phyloP scores from a whole-genome alignment of 2,888 invertebrate genomes.

The Drosophila pseudotalamancana region DNA sequence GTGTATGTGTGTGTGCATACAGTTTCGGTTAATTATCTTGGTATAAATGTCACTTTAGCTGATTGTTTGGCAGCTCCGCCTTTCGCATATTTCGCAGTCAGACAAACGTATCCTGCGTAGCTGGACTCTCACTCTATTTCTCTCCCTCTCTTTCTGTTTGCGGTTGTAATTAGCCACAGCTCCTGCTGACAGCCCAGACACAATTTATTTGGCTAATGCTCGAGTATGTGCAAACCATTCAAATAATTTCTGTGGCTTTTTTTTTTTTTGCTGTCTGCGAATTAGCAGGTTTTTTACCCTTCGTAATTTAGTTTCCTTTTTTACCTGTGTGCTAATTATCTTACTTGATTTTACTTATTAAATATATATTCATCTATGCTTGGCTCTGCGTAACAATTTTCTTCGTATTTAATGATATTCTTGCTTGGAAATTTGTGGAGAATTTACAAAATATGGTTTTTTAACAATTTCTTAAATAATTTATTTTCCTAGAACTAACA shows the following conservation, averaged over 20 bases:
- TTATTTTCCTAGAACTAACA: too few relatives aligned
- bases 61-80: slow-evolving; percentile 57
- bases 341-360: background rate
- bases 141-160: slow-evolving; percentile 7
- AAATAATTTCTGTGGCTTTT: background rate
- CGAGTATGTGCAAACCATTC: slow-evolving; percentile 29
- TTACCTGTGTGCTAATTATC: background rate
- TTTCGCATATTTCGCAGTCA: background rate
- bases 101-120: slow-evolving; percentile 3
- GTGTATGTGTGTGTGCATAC: slow-evolving; percentile 35
- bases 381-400: too few relatives aligned
- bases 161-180: slow-evolving; percentile 57
- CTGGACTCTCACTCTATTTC: background rate
- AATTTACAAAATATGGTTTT: too few relatives aligned
- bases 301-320: background rate
- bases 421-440: background rate
- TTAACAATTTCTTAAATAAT: too few relatives aligned
- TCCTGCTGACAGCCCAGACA: slow-evolving; percentile 41
- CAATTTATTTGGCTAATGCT: slow-evolving; percentile 36
- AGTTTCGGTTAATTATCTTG: slow-evolving; percentile 64
- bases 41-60: slow-evolving; percentile 67
- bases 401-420: too few relatives aligned
- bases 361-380: too few relatives aligned
- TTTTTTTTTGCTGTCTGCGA: background rate
- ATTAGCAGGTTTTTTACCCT: background rate